These are phyloP conservation scores for Notodonta ziczac DNA, from an alignment of 2,888 invertebrate genomes.

Conservation along the genomic window DNA sequence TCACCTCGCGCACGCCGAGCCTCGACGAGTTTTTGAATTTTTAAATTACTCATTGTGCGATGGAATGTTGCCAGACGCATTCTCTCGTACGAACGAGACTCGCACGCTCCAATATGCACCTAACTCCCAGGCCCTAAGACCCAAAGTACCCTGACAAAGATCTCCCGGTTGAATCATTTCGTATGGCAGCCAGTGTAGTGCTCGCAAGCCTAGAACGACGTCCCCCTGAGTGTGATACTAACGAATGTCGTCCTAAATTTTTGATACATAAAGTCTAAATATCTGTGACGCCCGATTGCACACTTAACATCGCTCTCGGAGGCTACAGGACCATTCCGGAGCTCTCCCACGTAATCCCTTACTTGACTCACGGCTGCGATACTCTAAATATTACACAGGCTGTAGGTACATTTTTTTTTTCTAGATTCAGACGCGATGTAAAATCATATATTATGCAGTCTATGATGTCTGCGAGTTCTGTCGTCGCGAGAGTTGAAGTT, in stretches of 20 bases:
- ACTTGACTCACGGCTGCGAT: conserved; percentile 62
- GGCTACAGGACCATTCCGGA: conserved; percentile 60
- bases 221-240: conserved; percentile 73
- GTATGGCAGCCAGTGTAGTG: conserved; percentile 47
- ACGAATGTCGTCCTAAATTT: conserved; percentile 81
- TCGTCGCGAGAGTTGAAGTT: conserved; percentile 29
- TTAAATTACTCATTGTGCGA: conserved; percentile 85
- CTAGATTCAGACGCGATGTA: background rate
- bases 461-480: conserved; percentile 22
- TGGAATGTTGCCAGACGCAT: conserved; percentile 76
- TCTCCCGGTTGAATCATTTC: conserved; percentile 50
- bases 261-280: conserved; percentile 78
- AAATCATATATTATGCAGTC: conserved; percentile 19
- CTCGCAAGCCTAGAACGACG: conserved; percentile 75
- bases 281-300: conserved; percentile 58
- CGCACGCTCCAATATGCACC: conserved; percentile 68
- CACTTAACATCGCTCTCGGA: conserved; percentile 61
- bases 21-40: conserved; percentile 85
- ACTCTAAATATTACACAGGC: conserved; percentile 32
- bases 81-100: conserved; percentile 49
- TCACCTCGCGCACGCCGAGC: conserved; percentile 71
- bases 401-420: conserved; percentile 14
- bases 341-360: conserved; percentile 71
- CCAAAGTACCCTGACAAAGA: conserved; percentile 58
- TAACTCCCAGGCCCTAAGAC: conserved; percentile 61